A percentile compares a stretch with the other conserved stretches of the same genome.
Conservation (phyloP, 1,140 invertebrate genomes). For the Neotoxoptera formosana region DNA sequence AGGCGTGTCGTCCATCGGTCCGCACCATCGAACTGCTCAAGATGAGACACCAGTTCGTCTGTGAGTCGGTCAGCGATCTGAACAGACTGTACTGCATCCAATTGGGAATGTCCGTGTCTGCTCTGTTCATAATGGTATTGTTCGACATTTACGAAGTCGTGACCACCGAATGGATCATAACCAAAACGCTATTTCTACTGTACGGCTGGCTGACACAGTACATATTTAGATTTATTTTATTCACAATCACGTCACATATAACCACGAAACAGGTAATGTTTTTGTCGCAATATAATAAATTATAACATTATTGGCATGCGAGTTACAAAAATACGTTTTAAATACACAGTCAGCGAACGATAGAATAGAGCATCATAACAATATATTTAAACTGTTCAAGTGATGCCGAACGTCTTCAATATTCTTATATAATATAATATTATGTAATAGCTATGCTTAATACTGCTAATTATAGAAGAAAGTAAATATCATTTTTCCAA, state of each 20-base stretch:
- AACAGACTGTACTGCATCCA: background rate
- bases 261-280: conserved; percentile 12
- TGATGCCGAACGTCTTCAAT: too few species aligned
- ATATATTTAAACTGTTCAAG: too few species aligned
- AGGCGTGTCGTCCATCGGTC: background rate
- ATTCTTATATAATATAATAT: background rate
- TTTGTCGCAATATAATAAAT: background rate
- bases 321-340: background rate
- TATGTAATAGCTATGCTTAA: background rate
- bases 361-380: too few species aligned
- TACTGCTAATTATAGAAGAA: background rate
- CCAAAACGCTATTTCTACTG: background rate
- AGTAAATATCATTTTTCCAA: background rate
- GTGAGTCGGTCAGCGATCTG: background rate
- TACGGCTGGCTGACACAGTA: conserved; percentile 14
- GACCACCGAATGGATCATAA: background rate
- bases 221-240: background rate
- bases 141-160: background rate
- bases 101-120: background rate
- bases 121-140: conserved; percentile 9
- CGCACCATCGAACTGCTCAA: background rate
- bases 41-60: background rate
- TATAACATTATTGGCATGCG: background rate
- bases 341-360: background rate
- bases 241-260: background rate